Base-by-base conservation (phyloP, 2,888 invertebrate genomes). In the Amblyteles armatorius region DNA sequence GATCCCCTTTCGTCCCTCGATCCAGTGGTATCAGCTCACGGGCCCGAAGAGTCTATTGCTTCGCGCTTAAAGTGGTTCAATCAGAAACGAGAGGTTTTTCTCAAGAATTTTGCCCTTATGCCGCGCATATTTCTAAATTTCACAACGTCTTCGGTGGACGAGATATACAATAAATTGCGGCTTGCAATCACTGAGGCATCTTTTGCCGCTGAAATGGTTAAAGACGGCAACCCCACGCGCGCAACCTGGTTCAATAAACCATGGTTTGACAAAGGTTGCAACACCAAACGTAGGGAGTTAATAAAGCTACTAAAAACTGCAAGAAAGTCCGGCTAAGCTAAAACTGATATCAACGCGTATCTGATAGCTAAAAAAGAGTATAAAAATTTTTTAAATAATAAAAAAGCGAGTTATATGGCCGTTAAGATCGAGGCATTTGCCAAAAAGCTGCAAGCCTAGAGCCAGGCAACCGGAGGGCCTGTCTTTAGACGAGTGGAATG, bases 191-290 rank as follows among this genome's bases (percentile, higher is more conserved):
- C 50, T 5, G 48, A 60, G 7, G 26, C 50, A 16, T 33, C 40
- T 11, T 2, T 1, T 29, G 4, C 2, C 13, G 48, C 48, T 16
- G 76, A 40, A 2, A 48, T 44, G 50, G 16, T 3, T 9, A 19
- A 3, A 4, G 11, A n/a, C n/a, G 19, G 3, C 9, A n/a, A 33
- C 0, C 6, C 22, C 4, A 3, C 16, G 11, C n/a, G 36, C 55
- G 13, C 72, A 19, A 19, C 2, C 9, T 36, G 55, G 36, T 4
- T 13, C 4, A 22, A 67, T 6, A 77, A 77, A 19, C 68, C 65
- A 16, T 77, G 68, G 77, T 77, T 67, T 19, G 77, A 77, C 44
- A 67, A n/a, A 9, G 67, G 33, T 2, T 68, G 67, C 29, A 19
- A 76, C 16, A n/a, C 29, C 0, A 48, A 26, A n/a, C 6, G 65